Conservation (phyloP, 2,113 vertebrate species). For the Sorex araneus region DNA sequence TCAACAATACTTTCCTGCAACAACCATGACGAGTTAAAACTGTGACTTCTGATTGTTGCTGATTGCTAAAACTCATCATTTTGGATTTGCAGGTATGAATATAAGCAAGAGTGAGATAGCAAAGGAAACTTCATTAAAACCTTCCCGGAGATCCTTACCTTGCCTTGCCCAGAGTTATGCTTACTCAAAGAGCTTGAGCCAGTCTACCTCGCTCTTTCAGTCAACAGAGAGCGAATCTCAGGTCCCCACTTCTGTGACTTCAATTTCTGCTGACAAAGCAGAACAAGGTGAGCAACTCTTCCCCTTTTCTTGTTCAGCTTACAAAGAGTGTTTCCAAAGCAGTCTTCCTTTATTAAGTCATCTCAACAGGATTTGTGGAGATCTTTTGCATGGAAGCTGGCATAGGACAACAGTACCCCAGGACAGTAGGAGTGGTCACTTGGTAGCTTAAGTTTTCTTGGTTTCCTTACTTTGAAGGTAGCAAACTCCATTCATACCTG, state of each 20-base stretch:
- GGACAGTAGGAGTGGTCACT: not conserved
- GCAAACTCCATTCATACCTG: rapidly evolving
- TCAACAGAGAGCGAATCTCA: slow-evolving; percentile 87
- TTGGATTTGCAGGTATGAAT: slow-evolving; percentile 94
- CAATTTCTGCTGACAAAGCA: slow-evolving; percentile 84
- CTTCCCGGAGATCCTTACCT: slow-evolving; percentile 96
- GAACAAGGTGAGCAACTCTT: slow-evolving; percentile 85
- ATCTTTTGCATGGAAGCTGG: not conserved
- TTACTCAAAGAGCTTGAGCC: slow-evolving; percentile 95
- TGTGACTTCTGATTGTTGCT: not conserved
- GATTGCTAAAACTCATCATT: slow-evolving; percentile 10
- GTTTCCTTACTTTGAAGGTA: not conserved
- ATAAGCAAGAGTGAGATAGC: slow-evolving; percentile 97
- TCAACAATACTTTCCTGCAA: not conserved
- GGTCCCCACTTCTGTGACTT: slow-evolving; percentile 89
- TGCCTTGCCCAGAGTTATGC: slow-evolving; percentile 96
- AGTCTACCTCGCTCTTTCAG: slow-evolving; percentile 92
- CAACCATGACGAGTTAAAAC: not conserved
- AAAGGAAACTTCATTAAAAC: slow-evolving; percentile 95
- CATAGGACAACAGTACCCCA: not conserved
- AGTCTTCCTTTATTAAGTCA: not conserved
- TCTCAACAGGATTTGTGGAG: not conserved
- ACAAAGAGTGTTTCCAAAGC: no score
- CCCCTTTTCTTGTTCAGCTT: not conserved
- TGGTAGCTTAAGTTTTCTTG: not conserved